phyloP scores from a whole-genome alignment of 1,140 invertebrate species.

The Micrasema minimum region DNA sequence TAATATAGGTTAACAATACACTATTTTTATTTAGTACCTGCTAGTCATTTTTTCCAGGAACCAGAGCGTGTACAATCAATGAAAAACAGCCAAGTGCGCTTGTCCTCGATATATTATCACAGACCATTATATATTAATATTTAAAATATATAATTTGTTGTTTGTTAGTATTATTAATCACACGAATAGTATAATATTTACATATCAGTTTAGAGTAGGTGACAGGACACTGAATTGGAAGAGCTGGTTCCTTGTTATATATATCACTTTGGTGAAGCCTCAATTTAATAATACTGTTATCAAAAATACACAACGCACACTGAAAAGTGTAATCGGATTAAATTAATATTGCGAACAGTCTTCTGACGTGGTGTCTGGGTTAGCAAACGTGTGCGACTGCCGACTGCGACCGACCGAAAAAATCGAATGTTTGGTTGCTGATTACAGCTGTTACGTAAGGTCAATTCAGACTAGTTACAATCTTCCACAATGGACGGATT shows the following conservation, averaged over 20 bases:
- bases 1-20: constrained; percentile 5
- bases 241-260: too few species aligned
- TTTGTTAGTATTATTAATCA: background rate
- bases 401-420: constrained; percentile 28
- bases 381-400: constrained; percentile 20
- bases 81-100: constrained; percentile 3
- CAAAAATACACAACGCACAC: too few species aligned
- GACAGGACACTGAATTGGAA: too few species aligned
- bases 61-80: constrained; percentile 4
- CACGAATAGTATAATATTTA: too few species aligned
- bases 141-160: background rate
- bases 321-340: constrained; percentile 32
- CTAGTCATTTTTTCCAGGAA: constrained; percentile 4
- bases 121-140: too few species aligned
- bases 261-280: too few species aligned
- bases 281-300: too few species aligned
- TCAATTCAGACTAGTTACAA: background rate
- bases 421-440: constrained; percentile 41
- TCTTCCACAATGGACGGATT: too few species aligned
- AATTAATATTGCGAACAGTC: constrained; percentile 11
- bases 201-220: too few species aligned
- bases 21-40: constrained; percentile 17
- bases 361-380: constrained; percentile 6
- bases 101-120: background rate
- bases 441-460: constrained; percentile 38